Base-by-base conservation (phyloP, 2,888 invertebrate genomes). In the Nomada lathburiana region DNA sequence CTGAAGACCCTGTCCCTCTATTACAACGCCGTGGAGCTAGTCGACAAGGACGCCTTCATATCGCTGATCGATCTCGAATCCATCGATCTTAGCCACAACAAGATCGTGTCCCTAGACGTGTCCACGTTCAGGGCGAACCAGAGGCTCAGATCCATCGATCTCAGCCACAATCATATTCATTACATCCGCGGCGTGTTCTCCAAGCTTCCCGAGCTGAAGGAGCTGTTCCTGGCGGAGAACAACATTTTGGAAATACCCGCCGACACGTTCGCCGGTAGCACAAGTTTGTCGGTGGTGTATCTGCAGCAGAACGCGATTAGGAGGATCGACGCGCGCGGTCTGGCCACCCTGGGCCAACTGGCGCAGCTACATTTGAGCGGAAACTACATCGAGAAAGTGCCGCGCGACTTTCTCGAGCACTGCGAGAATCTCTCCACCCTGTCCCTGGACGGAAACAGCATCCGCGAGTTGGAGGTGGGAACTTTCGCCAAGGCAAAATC, bases 121-220 rank as follows among this genome's bases (percentile, higher is more conserved):
- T 95, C 95, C 80, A 97, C 97, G 44, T 98, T 98, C 94, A 96
- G 96, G 87, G 95, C 95, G 89, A 98, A 98, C 93, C 96, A 95
- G 88, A 96, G 96, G 82, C 94, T 98, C 86, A 95, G 96, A 83
- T 97, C 97, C 0, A 96, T 98, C 89, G 98, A 98, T 94, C 94
- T 98, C 87, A 97, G 97, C 91, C 97, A 98, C 93, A 98, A 98
- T 94, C 98, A 98, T 93, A 95, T 98, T 68, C 98, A 98, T 94
- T 96, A 97, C 87, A 96, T 98, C 23, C 96, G 96, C 83, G 97
- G 97, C 1, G 96, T 98, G 0, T 98, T 98, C 94, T 96, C 97
- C 57, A 96, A 97, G 91, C 94, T 98, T 69, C 96, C 96, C 0
- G 96, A 97, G 82, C 94, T 98, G 36, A 96, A 96, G 69, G 98